Evolutionary conservation across 2,113 vertebrate species (phyloP).

Genomic region (Pachypanchax playfairii): DNA sequence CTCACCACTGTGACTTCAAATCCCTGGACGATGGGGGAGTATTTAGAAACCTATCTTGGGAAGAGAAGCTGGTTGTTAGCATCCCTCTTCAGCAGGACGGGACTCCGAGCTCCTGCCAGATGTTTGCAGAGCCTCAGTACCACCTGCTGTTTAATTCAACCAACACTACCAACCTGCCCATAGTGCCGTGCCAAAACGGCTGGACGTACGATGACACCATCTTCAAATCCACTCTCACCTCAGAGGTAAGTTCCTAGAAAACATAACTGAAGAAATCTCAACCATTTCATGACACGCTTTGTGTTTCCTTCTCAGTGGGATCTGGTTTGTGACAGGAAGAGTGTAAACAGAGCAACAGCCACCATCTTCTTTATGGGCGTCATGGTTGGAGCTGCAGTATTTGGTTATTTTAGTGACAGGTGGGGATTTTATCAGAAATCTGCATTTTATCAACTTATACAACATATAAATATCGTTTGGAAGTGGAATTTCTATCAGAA

Average conservation of each 20-base stretch:
- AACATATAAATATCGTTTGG: too few relatives aligned
- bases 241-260: constrained; percentile 77
- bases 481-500: too few relatives aligned
- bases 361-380: constrained; percentile 88
- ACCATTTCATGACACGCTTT: background rate
- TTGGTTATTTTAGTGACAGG: constrained; percentile 88
- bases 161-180: constrained; percentile 31
- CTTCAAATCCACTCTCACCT: constrained; percentile 86
- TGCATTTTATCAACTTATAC: background rate
- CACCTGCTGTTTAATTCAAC: constrained; percentile 80
- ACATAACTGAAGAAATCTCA: background rate
- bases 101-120: constrained; percentile 81
- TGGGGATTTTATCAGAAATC: constrained; percentile 40
- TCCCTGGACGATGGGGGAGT: constrained; percentile 57
- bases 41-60: constrained; percentile 78
- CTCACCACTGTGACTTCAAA: constrained; percentile 82
- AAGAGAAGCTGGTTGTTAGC: constrained; percentile 73
- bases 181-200: constrained; percentile 80
- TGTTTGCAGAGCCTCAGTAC: constrained; percentile 80
- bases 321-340: constrained; percentile 62
- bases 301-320: constrained; percentile 53
- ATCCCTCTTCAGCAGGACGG: constrained; percentile 79
- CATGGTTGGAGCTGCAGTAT: constrained; percentile 81
- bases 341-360: constrained; percentile 74
- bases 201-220: constrained; percentile 85